phyloP scores from a whole-genome alignment of 92 coral and sea anemone genomes.

The Ricordea florida region DNA sequence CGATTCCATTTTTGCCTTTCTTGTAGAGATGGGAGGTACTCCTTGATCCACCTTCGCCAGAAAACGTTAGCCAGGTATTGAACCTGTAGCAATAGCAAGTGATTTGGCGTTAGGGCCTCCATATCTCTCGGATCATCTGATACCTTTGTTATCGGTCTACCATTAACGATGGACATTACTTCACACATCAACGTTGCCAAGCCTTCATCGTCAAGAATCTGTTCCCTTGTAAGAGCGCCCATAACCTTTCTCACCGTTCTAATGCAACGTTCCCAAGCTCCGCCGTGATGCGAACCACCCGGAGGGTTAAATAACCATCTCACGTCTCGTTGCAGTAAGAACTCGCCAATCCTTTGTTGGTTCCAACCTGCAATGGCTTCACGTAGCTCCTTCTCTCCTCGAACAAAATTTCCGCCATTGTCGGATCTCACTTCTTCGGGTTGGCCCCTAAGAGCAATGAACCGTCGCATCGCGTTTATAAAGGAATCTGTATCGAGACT shows the following conservation, averaged over 20 bases:
- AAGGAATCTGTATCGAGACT: slow-evolving; percentile 3
- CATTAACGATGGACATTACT: slow-evolving; percentile 16
- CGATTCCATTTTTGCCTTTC: slow-evolving; percentile 5
- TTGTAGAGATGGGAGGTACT: slow-evolving; percentile 16
- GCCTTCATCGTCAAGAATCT: slow-evolving; percentile 23
- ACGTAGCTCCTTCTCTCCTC: slow-evolving; percentile 54
- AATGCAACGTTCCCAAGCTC: slow-evolving; percentile 10
- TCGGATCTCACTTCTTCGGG: slow-evolving; percentile 50
- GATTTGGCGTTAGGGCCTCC: slow-evolving; percentile 22
- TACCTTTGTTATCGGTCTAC: slow-evolving; percentile 11
- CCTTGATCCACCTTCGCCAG: slow-evolving; percentile 20
- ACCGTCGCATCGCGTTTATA: slow-evolving; percentile 39
- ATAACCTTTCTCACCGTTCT: slow-evolving; percentile 21
- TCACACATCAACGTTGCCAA: slow-evolving; percentile 17
- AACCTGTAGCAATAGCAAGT: slow-evolving; percentile 37
- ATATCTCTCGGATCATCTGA: slow-evolving; percentile 28
- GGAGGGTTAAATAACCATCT: slow-evolving; percentile 44
- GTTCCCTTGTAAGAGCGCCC: slow-evolving; percentile 2
- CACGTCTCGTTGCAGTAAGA: no score
- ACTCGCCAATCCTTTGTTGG: slow-evolving; percentile 30
- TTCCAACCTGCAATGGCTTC: slow-evolving; percentile 18
- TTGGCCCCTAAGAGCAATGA: slow-evolving; percentile 46
- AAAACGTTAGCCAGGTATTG: slow-evolving; percentile 41
- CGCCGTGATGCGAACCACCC: slow-evolving; percentile 22
- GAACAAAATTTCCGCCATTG: slow-evolving; percentile 59